Conservation (phyloP, 2,113 vertebrate genomes). For the Pachyramphus minor region DNA sequence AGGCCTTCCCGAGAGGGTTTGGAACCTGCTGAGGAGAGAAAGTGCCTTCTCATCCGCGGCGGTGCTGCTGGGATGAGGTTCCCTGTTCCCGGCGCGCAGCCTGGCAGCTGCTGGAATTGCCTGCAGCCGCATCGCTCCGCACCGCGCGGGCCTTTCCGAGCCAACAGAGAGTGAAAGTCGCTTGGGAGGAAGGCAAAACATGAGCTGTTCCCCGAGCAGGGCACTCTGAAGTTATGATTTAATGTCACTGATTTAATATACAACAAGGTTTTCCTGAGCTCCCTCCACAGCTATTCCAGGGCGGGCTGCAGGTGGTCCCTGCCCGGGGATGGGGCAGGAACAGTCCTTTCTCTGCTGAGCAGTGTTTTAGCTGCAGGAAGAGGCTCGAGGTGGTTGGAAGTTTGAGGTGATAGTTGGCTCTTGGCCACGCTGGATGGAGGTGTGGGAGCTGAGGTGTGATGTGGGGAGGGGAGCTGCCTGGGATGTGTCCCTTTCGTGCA, state of each 20-base stretch:
- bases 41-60: conserved; percentile 42
- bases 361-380: neutral
- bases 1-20: neutral
- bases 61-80: neutral
- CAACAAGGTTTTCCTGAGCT: neutral
- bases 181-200: neutral
- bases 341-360: neutral
- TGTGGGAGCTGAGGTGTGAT: neutral
- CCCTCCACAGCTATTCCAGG: no score
- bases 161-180: neutral
- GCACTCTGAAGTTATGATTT: neutral
- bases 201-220: rapidly evolving
- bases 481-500: no score
- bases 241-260: neutral
- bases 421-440: neutral
- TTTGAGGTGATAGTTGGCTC: neutral
- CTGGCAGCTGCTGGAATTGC: neutral
- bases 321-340: neutral
- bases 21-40: neutral
- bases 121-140: neutral
- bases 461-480: neutral
- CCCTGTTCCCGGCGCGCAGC: neutral
- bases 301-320: neutral
- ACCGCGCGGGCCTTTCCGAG: rapidly evolving
- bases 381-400: neutral